A percentile compares a stretch with the other conserved stretches of the same genome.
These are phyloP conservation scores for Notodromas monacha DNA, from an alignment of 2,888 invertebrate species.

Conservation along the genomic window DNA sequence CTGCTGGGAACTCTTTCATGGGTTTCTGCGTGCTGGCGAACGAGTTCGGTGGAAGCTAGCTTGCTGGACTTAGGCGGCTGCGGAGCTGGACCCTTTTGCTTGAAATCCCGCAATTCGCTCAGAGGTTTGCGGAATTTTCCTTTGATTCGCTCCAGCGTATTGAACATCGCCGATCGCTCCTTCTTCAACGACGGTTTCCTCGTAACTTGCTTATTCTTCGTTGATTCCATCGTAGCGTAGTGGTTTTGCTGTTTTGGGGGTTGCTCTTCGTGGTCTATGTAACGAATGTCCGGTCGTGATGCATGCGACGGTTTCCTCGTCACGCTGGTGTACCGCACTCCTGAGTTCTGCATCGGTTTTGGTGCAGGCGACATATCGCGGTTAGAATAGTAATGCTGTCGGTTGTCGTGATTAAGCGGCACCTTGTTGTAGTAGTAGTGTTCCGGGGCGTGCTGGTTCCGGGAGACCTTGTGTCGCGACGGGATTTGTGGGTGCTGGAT, in stretches of 20 bases:
- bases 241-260: too few relatives aligned
- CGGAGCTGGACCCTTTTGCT: too few relatives aligned
- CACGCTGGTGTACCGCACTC: neutral
- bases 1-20: neutral
- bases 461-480: neutral
- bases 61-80: neutral
- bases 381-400: too few relatives aligned
- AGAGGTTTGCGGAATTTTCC: conserved; percentile 1
- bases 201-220: neutral
- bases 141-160: conserved; percentile 4
- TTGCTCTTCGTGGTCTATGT: too few relatives aligned
- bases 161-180: neutral
- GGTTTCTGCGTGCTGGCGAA: neutral
- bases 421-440: neutral
- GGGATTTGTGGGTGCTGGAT: neutral
- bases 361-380: too few relatives aligned
- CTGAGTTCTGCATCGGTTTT: too few relatives aligned
- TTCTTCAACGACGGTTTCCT: neutral
- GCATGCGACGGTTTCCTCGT: neutral
- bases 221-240: too few relatives aligned
- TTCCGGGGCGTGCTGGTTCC: neutral
- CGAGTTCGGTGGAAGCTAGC: neutral
- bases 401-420: neutral
- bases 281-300: too few relatives aligned
- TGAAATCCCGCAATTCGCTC: neutral